Conservation (phyloP, 2,113 vertebrate species). For the Aspidoscelis tigris region DNA sequence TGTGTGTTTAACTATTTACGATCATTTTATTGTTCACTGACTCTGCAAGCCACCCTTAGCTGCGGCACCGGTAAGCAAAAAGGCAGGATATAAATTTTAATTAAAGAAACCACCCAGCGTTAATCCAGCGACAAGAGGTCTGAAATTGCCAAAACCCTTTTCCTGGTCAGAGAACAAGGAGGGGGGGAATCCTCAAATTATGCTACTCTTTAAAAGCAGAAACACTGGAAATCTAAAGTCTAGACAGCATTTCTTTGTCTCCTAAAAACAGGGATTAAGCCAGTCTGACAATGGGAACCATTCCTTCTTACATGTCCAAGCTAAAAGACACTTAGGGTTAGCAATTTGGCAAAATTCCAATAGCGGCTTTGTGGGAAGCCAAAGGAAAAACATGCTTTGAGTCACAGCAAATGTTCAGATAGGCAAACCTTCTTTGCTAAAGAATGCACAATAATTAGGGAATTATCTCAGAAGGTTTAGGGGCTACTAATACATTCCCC, state of each 20-base stretch:
- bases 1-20: neutral
- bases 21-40: neutral
- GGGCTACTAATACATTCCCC: neutral
- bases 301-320: slow-evolving; percentile 31
- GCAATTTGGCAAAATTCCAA: slow-evolving; percentile 56
- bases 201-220: neutral
- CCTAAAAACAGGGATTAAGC: slow-evolving; percentile 43
- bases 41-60: neutral
- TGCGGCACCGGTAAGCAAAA: neutral
- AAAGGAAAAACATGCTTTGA: slow-evolving; percentile 45
- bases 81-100: neutral
- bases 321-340: slow-evolving; percentile 39
- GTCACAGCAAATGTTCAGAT: slow-evolving; percentile 53
- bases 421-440: too few relatives aligned
- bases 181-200: slow-evolving; percentile 29
- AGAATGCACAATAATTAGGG: neutral
- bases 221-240: neutral
- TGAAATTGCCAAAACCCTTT: neutral
- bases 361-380: slow-evolving; percentile 37
- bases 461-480: neutral
- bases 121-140: accelerated
- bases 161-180: slow-evolving; percentile 17
- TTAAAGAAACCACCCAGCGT: neutral
- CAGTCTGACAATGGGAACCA: slow-evolving; percentile 31
- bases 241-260: slow-evolving; percentile 53